These are phyloP conservation scores for Melanchra persicariae DNA, from an alignment of 2,888 invertebrate species.

Conservation along the genomic window DNA sequence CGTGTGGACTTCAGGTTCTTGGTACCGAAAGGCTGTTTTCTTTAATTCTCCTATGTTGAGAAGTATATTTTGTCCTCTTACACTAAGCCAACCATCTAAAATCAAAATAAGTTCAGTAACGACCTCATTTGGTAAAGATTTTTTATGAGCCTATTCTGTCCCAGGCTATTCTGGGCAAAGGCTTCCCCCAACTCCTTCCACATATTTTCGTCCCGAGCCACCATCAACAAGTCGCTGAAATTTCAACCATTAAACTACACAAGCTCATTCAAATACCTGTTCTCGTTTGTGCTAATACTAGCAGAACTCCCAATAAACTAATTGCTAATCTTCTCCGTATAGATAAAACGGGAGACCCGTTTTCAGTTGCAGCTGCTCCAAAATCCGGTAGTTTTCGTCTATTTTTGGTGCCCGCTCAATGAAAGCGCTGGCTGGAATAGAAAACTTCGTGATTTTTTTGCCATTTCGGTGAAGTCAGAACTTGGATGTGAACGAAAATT, in stretches of 20 bases:
- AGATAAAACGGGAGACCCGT: conserved; percentile 46
- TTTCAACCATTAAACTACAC: background rate
- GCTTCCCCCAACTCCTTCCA: too few relatives aligned
- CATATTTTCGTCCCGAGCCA: too few relatives aligned
- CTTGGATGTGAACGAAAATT: conserved; percentile 3
- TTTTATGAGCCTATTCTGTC: too few relatives aligned
- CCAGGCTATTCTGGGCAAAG: too few relatives aligned
- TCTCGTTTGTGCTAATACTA: conserved; percentile 17
- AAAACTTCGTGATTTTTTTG: conserved; percentile 40
- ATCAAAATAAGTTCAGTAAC: too few relatives aligned
- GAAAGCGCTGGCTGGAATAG: conserved; percentile 45
- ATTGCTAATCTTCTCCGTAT: conserved; percentile 52
- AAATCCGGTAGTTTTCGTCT: conserved; percentile 43
- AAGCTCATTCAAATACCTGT: conserved; percentile 16
- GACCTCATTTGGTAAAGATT: too few relatives aligned
- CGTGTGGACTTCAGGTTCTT: too few relatives aligned
- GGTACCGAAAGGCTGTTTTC: too few relatives aligned
- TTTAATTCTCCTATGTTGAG: too few relatives aligned
- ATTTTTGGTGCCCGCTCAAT: conserved; percentile 58
- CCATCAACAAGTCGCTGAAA: too few relatives aligned
- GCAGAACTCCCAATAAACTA: conserved; percentile 46
- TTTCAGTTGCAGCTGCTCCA: conserved; percentile 57
- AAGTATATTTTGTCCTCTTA: too few relatives aligned
- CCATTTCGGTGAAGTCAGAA: conserved; percentile 17
- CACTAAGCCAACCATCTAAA: too few relatives aligned